Evolutionary conservation across 2,797 vertebrate genomes (phyloP), one percentile per base, ranked within the genome.

Genomic region (Lutjanus campechanus): DNA sequence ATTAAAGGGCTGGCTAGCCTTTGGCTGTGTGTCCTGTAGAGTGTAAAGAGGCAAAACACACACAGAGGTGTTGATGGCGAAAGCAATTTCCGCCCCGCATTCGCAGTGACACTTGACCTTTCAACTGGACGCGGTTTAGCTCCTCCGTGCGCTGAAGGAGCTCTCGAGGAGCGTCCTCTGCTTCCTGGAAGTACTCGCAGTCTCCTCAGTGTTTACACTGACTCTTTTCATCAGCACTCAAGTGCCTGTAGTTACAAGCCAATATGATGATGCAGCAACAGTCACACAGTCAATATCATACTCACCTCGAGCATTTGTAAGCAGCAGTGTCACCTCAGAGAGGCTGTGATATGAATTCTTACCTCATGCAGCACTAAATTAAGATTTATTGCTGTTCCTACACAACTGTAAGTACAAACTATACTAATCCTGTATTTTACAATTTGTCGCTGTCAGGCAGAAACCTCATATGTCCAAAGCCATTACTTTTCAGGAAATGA

Each of bases 1-100:
- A 94, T 95, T 95, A 93, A 91, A 89, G 76, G 79, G 72, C 89
- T 75, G 85, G 43, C 73, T 62, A 70, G 80, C 83, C 90, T 87
- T 86, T 90, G 84, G 84, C 82, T 82, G 79, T 76, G 70, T 76
- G 82, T 85, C 79, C 78, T 80, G 66, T 72, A 43, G 65, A 82
- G 73, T 82, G 70, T 73, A 76, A 87, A 87, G 67, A 77, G 79
- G 77, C 71, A 74, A 79, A 89, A 91, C 83, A 80, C 81, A 91
- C 85, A 88, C 40, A 62, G 63, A 70, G 58, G 73, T 72, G 76
- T 72, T 65, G 90, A 82, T 59, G 84, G 81, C 83, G 72, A 88
- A 88, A 89, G 76, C 51, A 76, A 50, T 82, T 89, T 85, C 81
- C 47, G 1, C 78, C 73, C 73, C 83, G 76, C 67, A 65, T 88